These are phyloP conservation scores for Hemaris fuciformis DNA, from an alignment of 2,888 invertebrate genomes.

Conservation along the genomic window DNA sequence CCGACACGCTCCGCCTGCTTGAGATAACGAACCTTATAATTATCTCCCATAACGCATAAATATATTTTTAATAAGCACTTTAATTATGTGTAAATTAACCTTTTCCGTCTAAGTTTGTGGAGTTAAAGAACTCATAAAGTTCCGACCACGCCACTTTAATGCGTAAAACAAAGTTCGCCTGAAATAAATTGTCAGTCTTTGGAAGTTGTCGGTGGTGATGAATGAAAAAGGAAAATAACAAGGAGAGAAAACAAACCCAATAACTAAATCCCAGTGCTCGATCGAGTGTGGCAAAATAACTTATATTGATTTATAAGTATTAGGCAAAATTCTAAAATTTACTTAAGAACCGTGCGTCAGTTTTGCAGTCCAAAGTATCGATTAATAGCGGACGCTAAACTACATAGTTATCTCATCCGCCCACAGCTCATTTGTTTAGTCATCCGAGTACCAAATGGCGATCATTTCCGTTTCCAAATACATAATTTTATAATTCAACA, in stretches of 20 bases:
- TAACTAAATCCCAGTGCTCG: too few species aligned
- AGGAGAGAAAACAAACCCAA: too few species aligned
- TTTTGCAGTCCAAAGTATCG: too few species aligned
- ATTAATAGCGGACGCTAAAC: not conserved
- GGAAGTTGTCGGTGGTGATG: too few species aligned
- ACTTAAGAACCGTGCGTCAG: too few species aligned
- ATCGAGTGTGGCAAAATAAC: too few species aligned
- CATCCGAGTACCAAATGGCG: not conserved
- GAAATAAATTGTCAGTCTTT: too few species aligned
- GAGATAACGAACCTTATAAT: not conserved
- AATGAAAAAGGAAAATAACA: too few species aligned
- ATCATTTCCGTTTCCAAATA: not conserved
- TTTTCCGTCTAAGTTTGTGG: not conserved
- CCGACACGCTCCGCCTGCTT: not conserved
- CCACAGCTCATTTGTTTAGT: not conserved
- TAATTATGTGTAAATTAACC: not conserved
- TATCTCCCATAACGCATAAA: not conserved
- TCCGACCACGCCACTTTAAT: not conserved
- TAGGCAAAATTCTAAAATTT: too few species aligned
- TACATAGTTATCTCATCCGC: not conserved
- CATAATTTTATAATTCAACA: not conserved
- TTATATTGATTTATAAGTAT: too few species aligned
- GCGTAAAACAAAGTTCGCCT: too few species aligned
- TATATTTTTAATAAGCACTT: not conserved
- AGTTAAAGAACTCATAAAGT: not conserved